Conservation (phyloP, 2,113 vertebrate genomes). For the Melanerpes formicivorus region DNA sequence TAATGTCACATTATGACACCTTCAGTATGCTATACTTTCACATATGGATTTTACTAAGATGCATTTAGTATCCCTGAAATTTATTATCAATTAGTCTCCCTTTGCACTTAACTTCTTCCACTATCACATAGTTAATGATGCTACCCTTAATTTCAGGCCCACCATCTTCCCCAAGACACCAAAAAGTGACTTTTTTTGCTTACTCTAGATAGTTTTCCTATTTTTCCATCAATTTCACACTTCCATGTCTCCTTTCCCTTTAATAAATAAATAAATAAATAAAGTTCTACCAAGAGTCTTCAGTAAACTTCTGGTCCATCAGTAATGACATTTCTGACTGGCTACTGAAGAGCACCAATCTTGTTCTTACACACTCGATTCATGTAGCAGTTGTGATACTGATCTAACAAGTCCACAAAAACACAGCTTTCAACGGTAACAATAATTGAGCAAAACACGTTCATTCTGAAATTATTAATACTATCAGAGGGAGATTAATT, state of each 20-base stretch:
- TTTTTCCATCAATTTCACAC: not conserved
- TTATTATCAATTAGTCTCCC: slow-evolving; percentile 10
- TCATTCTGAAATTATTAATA: slow-evolving; percentile 61
- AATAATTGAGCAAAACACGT: slow-evolving; percentile 59
- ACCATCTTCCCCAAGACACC: not conserved
- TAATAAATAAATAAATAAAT: not conserved
- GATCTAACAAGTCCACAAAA: slow-evolving; percentile 24
- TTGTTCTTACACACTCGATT: not conserved
- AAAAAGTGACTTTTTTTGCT: not conserved
- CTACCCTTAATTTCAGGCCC: not conserved
- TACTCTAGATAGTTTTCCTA: not conserved
- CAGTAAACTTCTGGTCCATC: not conserved
- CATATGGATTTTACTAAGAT: not conserved
- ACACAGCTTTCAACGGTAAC: slow-evolving; percentile 3
- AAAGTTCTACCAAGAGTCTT: not conserved
- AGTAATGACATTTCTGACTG: not conserved
- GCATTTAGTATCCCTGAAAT: not conserved
- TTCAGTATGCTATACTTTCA: not conserved
- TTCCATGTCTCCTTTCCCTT: not conserved
- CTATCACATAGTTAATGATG: not conserved
- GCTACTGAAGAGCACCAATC: not conserved
- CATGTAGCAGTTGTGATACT: slow-evolving; percentile 10
- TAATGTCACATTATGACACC: not conserved
- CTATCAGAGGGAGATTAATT: slow-evolving; percentile 55
- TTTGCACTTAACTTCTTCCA: not conserved